Conservation (phyloP, 2,113 vertebrate species). For the Entomyzon cyanotis region DNA sequence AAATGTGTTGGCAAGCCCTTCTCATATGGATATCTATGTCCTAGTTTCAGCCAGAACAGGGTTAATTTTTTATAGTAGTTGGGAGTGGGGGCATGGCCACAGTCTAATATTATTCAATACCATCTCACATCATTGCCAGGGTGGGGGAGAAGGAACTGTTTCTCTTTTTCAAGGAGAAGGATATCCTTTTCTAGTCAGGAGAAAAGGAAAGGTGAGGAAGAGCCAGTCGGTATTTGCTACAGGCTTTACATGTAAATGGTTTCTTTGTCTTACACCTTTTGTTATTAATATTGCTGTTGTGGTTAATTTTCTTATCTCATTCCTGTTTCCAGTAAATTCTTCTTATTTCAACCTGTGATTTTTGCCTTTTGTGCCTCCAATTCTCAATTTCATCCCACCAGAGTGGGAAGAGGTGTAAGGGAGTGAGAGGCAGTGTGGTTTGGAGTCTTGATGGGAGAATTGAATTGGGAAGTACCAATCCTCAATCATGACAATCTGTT, state of each 20-base stretch:
- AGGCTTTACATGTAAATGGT: not conserved
- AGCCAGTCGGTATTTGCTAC: fast-evolving
- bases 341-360: not conserved
- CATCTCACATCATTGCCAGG: not conserved
- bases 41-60: not conserved
- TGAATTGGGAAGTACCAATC: not conserved
- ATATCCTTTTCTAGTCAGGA: not conserved
- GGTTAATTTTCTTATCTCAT: not conserved
- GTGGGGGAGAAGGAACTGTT: not conserved
- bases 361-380: not conserved
- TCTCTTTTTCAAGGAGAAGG: not conserved
- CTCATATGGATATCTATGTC: not conserved
- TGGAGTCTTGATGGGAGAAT: not conserved
- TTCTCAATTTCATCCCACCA: not conserved
- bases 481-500: not conserved
- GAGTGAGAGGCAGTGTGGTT: not conserved
- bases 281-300: not conserved
- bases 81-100: not conserved
- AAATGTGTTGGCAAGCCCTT: not conserved
- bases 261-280: not conserved
- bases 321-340: not conserved
- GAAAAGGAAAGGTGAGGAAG: not conserved
- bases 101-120: not conserved
- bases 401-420: not conserved
- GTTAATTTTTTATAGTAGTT: not conserved